Conservation (phyloP, 2,113 vertebrate genomes). For the Muscicapa adusta region DNA sequence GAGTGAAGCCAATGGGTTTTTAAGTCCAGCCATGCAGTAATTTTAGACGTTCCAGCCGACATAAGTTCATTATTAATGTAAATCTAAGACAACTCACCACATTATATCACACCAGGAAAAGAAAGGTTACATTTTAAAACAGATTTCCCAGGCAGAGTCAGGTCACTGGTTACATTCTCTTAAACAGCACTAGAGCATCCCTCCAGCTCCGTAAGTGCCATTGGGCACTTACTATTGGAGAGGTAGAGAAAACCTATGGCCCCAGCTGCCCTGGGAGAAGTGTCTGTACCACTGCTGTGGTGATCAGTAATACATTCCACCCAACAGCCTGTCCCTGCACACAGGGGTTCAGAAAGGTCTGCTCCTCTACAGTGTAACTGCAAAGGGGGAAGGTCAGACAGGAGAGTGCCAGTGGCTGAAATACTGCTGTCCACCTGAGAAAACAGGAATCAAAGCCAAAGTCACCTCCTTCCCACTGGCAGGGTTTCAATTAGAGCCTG, state of each 20-base stretch:
- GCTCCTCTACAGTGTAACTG: background rate
- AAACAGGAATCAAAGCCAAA: background rate
- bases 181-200: background rate
- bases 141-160: background rate
- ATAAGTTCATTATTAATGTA: background rate
- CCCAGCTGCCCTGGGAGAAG: background rate
- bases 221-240: background rate
- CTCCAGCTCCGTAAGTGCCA: background rate
- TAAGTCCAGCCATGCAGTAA: background rate
- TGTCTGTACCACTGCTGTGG: background rate
- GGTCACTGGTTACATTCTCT: background rate
- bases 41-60: background rate
- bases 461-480: background rate
- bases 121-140: background rate
- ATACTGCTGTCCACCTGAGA: background rate
- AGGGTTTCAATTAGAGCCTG: background rate
- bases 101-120: background rate
- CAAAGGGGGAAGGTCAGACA: background rate
- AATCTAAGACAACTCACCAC: background rate
- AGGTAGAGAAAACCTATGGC: background rate
- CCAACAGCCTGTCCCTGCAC: background rate
- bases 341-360: background rate
- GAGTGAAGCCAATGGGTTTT: background rate
- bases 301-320: background rate
- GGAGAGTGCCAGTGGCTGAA: background rate